Base-by-base conservation (phyloP, 2,888 invertebrate species). In the Drosophila pseudotakahashii region DNA sequence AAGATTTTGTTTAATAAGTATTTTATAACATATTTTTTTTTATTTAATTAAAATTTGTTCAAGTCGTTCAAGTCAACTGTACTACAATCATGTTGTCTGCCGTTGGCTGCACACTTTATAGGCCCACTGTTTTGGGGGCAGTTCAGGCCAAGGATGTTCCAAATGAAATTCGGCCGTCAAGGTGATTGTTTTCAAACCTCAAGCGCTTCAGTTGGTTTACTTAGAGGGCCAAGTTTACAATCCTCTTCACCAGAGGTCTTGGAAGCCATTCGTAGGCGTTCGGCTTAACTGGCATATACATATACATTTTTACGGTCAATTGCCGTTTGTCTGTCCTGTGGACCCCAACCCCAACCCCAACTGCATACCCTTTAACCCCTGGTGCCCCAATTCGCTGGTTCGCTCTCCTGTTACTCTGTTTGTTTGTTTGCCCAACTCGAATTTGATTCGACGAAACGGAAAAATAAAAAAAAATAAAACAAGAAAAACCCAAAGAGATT, bases 171-270 rank as follows among this genome's bases (percentile, higher is more conserved):
- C 66, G 54, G 71, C 75, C 69, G 87, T 77, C 77, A 79, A 89
- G 85, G 85, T 87, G 89, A 85, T 85, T 85, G 85, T 85, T 87
- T 84, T 87, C 53, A 68, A 87, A 84, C 84, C 85, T 81, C 81
- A 87, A 88, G 84, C 78, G 87, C 69, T 76, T 79, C 84, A 76
- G 63, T 77, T 75, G 80, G 75, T 76, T 68, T 67, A 77, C 79
- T 73, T 66, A 61, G 71, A 69, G 60, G 53, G 50, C 63, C 69
- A 53, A 73, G 66, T 76, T 76, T 76, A 73, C 76, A 75, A 39
- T 34, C 47, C 41, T 10, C 34, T 19, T 10, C n/a, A 39, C 10
- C 3, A 32, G 9, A 37, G 32, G 14, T 73, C 47, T 32, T 54
- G 36, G 36, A 14, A 58, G 70, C 36, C 59, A 41, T 66, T 72